phyloP scores from a whole-genome alignment of 2,888 invertebrate species.

The Heliconius hortense region DNA sequence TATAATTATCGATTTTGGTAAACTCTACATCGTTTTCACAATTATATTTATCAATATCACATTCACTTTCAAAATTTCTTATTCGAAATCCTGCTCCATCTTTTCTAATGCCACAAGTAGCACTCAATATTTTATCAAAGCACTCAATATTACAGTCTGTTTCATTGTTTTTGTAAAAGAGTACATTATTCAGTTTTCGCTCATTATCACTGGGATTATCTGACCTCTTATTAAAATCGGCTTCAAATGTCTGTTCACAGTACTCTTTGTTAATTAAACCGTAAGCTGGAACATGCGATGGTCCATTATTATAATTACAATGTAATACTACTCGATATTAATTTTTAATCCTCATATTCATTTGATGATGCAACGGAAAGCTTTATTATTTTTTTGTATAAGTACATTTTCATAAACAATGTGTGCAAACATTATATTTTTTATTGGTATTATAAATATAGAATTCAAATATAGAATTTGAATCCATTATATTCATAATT shows the following conservation, averaged over 20 bases:
- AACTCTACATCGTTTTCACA: conserved; percentile 54
- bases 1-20: conserved; percentile 52
- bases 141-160: conserved; percentile 31
- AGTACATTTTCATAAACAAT: not conserved
- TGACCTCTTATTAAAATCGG: conserved; percentile 40
- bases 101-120: conserved; percentile 58
- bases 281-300: conserved; percentile 49
- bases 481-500: too few species aligned
- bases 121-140: conserved; percentile 23
- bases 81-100: conserved; percentile 60
- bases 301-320: conserved; percentile 22
- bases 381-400: conserved; percentile 2
- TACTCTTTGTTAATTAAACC: conserved; percentile 56
- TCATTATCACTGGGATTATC: conserved; percentile 11
- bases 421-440: not conserved
- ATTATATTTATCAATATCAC: conserved; percentile 57
- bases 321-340: conserved; percentile 5
- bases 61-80: conserved; percentile 58
- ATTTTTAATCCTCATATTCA: conserved; percentile 2
- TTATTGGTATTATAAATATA: not conserved
- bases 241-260: conserved; percentile 47
- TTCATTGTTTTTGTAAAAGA: conserved; percentile 16
- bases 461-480: too few species aligned
- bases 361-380: not conserved
- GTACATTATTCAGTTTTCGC: conserved; percentile 24